Conservation (phyloP, 2,888 invertebrate species). For the Actias luna region DNA sequence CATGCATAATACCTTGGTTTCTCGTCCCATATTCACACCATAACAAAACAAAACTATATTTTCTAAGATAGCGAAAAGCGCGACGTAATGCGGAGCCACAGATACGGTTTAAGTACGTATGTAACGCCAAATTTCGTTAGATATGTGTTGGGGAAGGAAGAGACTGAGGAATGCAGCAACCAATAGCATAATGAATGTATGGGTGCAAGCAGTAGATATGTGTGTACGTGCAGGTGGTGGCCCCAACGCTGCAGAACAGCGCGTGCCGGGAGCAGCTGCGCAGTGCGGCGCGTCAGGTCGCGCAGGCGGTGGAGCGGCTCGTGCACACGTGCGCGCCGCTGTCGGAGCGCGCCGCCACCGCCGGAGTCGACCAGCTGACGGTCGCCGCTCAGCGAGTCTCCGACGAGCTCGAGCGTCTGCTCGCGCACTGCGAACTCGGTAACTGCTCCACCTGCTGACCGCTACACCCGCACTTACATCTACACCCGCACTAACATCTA, state of each 20-base stretch:
- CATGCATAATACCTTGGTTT: no score
- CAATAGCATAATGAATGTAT: no score
- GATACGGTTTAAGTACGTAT: no score
- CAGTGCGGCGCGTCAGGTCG: constrained; percentile 95
- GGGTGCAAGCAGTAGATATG: no score
- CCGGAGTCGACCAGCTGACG: constrained; percentile 87
- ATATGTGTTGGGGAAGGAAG: no score
- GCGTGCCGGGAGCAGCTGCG: constrained; percentile 95
- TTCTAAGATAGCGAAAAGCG: no score
- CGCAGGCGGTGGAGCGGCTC: constrained; percentile 93
- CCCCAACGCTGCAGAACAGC: constrained; percentile 90
- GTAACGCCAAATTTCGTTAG: no score
- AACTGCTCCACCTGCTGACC: neutral
- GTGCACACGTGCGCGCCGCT: constrained; percentile 85
- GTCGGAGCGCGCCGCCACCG: constrained; percentile 81
- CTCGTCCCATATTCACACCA: no score
- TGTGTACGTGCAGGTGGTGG: constrained; percentile 83
- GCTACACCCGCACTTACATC: neutral
- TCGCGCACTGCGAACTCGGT: constrained; percentile 93
- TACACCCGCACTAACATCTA: no score
- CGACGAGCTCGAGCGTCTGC: constrained; percentile 92
- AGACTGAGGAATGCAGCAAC: no score
- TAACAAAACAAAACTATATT: no score
- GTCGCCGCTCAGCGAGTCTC: constrained; percentile 94
- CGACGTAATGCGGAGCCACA: no score